These are phyloP conservation scores for Meriones psammophilus DNA, from an alignment of 2,797 vertebrate species.

Conservation along the genomic window DNA sequence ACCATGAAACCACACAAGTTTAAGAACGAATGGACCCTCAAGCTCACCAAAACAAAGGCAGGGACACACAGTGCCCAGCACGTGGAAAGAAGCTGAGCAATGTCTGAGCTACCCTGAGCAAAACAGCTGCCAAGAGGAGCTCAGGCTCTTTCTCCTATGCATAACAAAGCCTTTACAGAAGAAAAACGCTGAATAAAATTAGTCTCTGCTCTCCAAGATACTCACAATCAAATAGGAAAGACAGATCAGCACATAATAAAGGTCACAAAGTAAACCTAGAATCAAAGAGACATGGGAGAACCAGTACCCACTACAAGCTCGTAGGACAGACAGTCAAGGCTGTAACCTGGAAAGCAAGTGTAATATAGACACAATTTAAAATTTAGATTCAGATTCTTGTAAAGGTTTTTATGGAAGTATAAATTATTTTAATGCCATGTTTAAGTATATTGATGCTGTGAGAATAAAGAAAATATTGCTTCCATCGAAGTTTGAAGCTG, in stretches of 20 bases:
- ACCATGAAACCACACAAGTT: neutral
- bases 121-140: neutral
- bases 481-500: slow-evolving; percentile 65
- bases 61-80: neutral
- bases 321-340: slow-evolving; percentile 22
- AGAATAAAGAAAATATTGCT: slow-evolving; percentile 63
- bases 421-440: slow-evolving; percentile 60
- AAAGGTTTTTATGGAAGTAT: slow-evolving; percentile 56
- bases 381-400: slow-evolving; percentile 47
- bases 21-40: neutral
- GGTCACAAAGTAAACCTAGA: slow-evolving; percentile 46
- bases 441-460: slow-evolving; percentile 47
- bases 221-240: slow-evolving; percentile 30
- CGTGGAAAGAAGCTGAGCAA: neutral
- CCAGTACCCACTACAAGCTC: slow-evolving; percentile 32
- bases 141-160: neutral
- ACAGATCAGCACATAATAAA: slow-evolving; percentile 42
- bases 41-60: neutral
- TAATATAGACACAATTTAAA: slow-evolving; percentile 19
- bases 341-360: neutral
- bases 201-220: slow-evolving; percentile 42
- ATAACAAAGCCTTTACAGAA: neutral
- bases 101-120: neutral
- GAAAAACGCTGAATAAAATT: slow-evolving; percentile 8
- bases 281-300: neutral